Evolutionary conservation across 2,113 vertebrate species (phyloP).

Genomic region (Aix galericulata): DNA sequence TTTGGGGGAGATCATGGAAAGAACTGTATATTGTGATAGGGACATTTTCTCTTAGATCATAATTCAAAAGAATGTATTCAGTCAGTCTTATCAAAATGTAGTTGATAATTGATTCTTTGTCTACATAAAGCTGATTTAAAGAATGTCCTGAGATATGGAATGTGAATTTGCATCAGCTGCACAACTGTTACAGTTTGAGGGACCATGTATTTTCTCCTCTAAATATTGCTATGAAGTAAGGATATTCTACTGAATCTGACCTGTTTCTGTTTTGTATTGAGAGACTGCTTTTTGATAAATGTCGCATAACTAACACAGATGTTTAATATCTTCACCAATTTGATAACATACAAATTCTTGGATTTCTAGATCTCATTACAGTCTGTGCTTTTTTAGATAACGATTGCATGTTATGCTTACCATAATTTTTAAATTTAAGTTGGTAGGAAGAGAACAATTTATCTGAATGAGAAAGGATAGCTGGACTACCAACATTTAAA

Average conservation of each 20-base stretch:
- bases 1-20: not conserved
- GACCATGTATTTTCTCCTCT: not conserved
- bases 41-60: not conserved
- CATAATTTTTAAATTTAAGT: not conserved
- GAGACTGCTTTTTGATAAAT: conserved; percentile 1
- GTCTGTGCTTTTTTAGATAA: not conserved
- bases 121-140: not conserved
- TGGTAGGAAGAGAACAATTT: not conserved
- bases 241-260: not conserved
- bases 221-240: not conserved
- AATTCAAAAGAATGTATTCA: not conserved
- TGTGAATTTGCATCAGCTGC: not conserved
- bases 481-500: not conserved
- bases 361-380: not conserved
- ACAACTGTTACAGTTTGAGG: not conserved
- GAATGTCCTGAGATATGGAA: not conserved
- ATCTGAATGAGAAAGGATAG: conserved; percentile 3
- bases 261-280: not conserved
- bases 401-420: not conserved
- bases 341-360: not conserved
- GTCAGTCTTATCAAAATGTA: not conserved
- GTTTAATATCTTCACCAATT: conserved; percentile 15
- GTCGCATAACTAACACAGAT: conserved; percentile 27
- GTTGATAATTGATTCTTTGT: not conserved
- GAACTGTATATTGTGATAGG: not conserved